Percentiles rank a stretch among this genome's conserved stretches.
These are phyloP conservation scores for Cephalopachus bancanus DNA, from an alignment of 2,797 vertebrate genomes.

Conservation along the genomic window DNA sequence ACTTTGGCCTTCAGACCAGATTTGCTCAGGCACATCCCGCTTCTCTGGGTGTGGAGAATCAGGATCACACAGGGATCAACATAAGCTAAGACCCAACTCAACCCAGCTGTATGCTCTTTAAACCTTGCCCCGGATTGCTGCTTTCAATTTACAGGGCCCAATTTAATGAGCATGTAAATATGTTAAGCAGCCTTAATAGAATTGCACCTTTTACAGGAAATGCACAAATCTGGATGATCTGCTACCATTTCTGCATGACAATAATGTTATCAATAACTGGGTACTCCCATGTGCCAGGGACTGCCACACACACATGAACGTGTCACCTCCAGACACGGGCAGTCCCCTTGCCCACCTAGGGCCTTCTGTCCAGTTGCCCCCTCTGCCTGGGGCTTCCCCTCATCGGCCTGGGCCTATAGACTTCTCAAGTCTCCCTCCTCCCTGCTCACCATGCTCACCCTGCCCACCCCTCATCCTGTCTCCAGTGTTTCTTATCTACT, in stretches of 20 bases:
- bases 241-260: background rate
- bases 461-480: background rate
- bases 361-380: background rate
- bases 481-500: no score
- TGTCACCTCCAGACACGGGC: background rate
- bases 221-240: background rate
- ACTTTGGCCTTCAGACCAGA: background rate
- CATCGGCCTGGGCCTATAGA: background rate
- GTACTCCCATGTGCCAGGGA: no score
- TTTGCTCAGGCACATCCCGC: background rate
- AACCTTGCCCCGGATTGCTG: background rate
- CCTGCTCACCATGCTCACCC: no score
- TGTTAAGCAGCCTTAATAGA: background rate
- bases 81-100: background rate
- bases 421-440: background rate
- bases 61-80: background rate
- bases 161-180: background rate
- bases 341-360: rapidly evolving
- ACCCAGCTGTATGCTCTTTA: background rate
- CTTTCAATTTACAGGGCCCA: background rate
- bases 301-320: background rate
- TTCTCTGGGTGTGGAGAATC: background rate
- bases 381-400: background rate
- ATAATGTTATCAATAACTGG: rapidly evolving
- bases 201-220: background rate